Percentiles rank a stretch among this genome's conserved stretches.
These are phyloP conservation scores for Cynopterus brachyotis DNA, from an alignment of 2,113 vertebrate genomes.

Conservation along the genomic window DNA sequence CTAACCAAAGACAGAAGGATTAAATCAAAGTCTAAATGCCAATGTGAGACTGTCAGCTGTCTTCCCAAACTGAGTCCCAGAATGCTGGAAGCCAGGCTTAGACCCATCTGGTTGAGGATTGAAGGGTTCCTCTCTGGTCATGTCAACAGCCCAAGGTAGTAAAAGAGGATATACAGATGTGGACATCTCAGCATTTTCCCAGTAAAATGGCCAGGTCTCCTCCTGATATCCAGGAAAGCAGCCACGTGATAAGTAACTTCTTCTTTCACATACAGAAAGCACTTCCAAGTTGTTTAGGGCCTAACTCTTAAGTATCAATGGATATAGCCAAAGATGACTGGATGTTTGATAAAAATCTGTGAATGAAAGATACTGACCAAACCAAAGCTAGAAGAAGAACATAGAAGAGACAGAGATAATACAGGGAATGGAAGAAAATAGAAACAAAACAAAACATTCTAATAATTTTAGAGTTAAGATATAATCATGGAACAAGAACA, in stretches of 20 bases:
- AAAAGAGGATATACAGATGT: background rate
- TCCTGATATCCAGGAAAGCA: background rate
- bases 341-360: background rate
- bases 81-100: background rate
- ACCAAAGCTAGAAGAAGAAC: background rate
- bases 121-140: background rate
- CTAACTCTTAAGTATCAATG: background rate
- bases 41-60: background rate
- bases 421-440: background rate
- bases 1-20: background rate
- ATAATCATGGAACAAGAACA: background rate
- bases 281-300: background rate
- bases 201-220: background rate
- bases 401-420: background rate
- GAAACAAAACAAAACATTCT: background rate
- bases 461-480: background rate
- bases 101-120: background rate
- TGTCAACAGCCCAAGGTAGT: background rate
- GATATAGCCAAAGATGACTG: background rate
- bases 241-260: background rate
- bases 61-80: background rate
- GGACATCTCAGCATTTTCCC: background rate
- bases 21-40: background rate
- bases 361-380: background rate
- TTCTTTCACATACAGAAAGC: background rate